Evolutionary conservation across 2,888 invertebrate genomes (phyloP).

Genomic region (Cataglyphis altisquamis): DNA sequence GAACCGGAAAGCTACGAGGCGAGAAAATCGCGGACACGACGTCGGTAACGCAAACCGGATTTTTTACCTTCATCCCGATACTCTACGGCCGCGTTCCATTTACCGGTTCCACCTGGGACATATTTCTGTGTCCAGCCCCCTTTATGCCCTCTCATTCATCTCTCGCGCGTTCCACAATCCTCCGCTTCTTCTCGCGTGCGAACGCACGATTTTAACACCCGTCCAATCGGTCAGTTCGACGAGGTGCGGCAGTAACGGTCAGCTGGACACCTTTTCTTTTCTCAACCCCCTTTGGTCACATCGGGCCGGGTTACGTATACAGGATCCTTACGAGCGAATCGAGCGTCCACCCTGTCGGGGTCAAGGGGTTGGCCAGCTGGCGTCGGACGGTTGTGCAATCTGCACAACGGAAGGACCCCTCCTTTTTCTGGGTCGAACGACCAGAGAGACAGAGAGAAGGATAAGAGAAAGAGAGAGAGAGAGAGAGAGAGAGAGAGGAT

Average conservation of each 20-base stretch:
- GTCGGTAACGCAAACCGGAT: constrained; percentile 11
- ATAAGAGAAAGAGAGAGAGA: constrained; percentile 21
- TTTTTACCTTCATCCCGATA: constrained; percentile 18
- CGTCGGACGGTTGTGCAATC: constrained; percentile 85
- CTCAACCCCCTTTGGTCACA: constrained; percentile 70
- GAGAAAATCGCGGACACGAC: constrained; percentile 25
- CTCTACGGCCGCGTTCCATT: constrained; percentile 12
- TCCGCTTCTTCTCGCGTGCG: constrained; percentile 36
- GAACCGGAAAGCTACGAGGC: background rate
- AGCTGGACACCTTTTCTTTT: constrained; percentile 74
- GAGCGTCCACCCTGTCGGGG: constrained; percentile 78
- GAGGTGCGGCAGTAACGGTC: constrained; percentile 67
- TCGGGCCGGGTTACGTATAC: constrained; percentile 69
- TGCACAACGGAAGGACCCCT: constrained; percentile 71
- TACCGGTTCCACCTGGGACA: constrained; percentile 39
- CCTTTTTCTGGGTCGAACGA: constrained; percentile 61
- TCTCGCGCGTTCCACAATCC: constrained; percentile 37
- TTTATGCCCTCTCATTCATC: constrained; percentile 30
- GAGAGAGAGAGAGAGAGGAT: constrained; percentile 1
- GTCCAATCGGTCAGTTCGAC: constrained; percentile 65
- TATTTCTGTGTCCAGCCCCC: constrained; percentile 47
- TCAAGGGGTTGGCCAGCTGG: constrained; percentile 86
- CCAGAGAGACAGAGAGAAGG: constrained; percentile 50
- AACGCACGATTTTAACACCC: constrained; percentile 56
- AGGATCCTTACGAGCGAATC: constrained; percentile 68